Base-by-base conservation (phyloP, 2,113 vertebrate species). In the Sorex fumeus region DNA sequence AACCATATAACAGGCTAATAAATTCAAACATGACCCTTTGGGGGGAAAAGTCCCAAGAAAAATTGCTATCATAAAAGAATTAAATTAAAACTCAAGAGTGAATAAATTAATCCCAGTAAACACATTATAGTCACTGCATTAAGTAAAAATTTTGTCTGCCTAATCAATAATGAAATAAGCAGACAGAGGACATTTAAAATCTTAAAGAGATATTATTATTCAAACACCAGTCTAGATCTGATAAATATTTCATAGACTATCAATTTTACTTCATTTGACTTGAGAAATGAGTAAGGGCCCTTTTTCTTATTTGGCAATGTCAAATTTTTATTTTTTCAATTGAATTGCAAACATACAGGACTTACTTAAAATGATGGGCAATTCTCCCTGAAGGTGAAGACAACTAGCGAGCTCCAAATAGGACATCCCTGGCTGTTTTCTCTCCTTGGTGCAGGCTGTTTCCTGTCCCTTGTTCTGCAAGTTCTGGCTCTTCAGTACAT, bases 131-230 rank as follows among this genome's bases (percentile, higher is more conserved):
- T 90, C 67, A 40, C 57, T 45, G 66, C 60, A 93, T 94, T 94
- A 95, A 90, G 71, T 90, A 87, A 94, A 91, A 95, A 86, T 43
- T 84, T 87, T 92, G 67, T 88, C 89, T 87, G 43, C 10, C 84
- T 94, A 93, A 91, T 96, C 90, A 95, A 95, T 97, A 95, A 96
- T 88, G 78, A 95, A 96, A 91, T 87, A 95, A 90, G 84, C 91
- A 96, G 90, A 94, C 40, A 84, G 8, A 91, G 45, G 93, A 93
- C 70, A 84, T 79, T 93, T 57, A 93, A 94, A 93, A 72, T 62
- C 84, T 85, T 62, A 28, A 76, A 79, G 78, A 94, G 90, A 84
- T 21, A 40, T 53, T 76, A 82, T 87, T 92, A 96, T 95, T 96
- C 89, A 96, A 94, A 83, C 69, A 84, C 53, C 74, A 93, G 87